These are phyloP conservation scores for Tapirus indicus DNA, from an alignment of 2,797 vertebrate genomes.

Conservation along the genomic window DNA sequence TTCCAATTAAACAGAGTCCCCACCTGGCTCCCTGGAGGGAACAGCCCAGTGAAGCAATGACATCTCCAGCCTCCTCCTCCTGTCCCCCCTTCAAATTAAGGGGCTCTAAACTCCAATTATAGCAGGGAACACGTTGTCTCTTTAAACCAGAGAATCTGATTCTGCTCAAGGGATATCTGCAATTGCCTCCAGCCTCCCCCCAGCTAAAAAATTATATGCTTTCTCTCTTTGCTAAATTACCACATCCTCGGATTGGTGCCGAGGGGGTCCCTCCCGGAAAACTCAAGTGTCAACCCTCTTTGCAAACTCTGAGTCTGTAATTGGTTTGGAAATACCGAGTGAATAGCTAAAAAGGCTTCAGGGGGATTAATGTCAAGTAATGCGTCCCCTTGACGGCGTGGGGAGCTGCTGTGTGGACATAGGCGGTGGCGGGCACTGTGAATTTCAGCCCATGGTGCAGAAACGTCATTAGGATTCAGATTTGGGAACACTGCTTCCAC, in stretches of 20 bases:
- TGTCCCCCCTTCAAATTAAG: constrained; percentile 78
- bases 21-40: constrained; percentile 70
- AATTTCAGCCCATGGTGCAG: constrained; percentile 62
- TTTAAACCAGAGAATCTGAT: constrained; percentile 86
- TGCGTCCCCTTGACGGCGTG: background rate
- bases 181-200: constrained; percentile 86
- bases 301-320: constrained; percentile 85
- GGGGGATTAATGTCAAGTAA: constrained; percentile 71
- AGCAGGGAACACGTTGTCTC: constrained; percentile 78
- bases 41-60: background rate
- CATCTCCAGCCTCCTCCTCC: background rate
- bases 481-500: background rate
- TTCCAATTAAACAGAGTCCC: constrained; percentile 70
- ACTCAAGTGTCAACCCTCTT: constrained; percentile 83
- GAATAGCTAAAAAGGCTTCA: constrained; percentile 84
- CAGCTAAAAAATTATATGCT: constrained; percentile 86
- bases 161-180: constrained; percentile 87
- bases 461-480: constrained; percentile 74
- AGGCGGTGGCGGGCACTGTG: constrained; percentile 54
- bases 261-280: constrained; percentile 84
- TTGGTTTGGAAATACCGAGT: constrained; percentile 86
- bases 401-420: constrained; percentile 56
- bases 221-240: constrained; percentile 88
- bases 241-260: constrained; percentile 85
- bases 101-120: constrained; percentile 86